Evolutionary conservation across 2,888 invertebrate genomes (phyloP).

Genomic region (Stenodera caucasica): DNA sequence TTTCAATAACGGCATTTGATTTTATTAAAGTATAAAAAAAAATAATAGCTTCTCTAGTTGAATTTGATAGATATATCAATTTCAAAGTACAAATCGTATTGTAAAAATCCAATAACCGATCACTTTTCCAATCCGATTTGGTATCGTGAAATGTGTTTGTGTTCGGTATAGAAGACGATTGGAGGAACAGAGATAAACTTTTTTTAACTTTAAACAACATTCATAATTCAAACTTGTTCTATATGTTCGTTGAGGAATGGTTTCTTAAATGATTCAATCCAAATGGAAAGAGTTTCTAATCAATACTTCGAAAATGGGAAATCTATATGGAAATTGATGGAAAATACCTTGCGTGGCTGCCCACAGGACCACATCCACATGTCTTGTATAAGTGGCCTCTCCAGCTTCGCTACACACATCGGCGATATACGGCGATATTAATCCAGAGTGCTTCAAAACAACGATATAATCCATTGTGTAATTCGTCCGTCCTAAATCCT

Average conservation of each 20-base stretch:
- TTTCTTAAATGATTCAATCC: conserved; percentile 20
- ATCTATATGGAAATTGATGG: no score
- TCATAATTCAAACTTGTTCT: conserved; percentile 16
- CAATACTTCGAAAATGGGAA: no score
- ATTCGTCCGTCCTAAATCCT: conserved; percentile 82
- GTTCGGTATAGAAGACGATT: no score
- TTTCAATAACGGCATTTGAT: background rate
- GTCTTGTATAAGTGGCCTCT: conserved; percentile 75
- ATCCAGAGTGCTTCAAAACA: conserved; percentile 66
- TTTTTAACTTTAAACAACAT: conserved; percentile 13
- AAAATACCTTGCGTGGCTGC: conserved; percentile 73
- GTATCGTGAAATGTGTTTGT: no score
- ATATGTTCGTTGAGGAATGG: no score
- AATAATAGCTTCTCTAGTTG: no score
- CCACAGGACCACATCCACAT: conserved; percentile 79
- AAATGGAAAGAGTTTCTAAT: no score
- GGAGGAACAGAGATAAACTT: no score
- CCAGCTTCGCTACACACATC: conserved; percentile 77
- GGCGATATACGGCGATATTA: conserved; percentile 74
- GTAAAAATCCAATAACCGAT: background rate
- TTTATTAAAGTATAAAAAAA: background rate
- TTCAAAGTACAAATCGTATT: background rate
- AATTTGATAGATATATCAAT: background rate
- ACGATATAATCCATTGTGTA: conserved; percentile 84
- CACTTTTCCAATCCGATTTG: no score